Evolutionary conservation across 2,113 vertebrate genomes (phyloP), one percentile per base, ranked within the genome.

Genomic region (Nycticorax nycticorax): DNA sequence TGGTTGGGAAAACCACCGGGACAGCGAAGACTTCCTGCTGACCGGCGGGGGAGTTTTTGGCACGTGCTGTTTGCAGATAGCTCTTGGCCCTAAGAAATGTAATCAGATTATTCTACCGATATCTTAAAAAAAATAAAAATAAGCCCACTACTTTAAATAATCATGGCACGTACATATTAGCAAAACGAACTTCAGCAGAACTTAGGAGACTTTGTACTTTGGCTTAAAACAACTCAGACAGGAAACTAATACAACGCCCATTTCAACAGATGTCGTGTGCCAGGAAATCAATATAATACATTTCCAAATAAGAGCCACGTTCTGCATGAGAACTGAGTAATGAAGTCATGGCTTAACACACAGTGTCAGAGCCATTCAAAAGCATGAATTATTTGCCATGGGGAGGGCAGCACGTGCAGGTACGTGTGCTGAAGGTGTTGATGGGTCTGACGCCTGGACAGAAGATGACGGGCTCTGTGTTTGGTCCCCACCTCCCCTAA

Each of bases 351-450:
- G 4, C 16, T 72, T 48, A 9, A 8, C 78, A 30, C 53, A n/a
- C 39, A 15, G 53, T 56, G 73, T 15, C 43, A 47, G 60, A 43
- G 63, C 75, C 62, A 85, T n/a, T 52, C 27, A 1, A 0, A 32
- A 66, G 47, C 1, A 13, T 2, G 37, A 11, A 3, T 17, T 32
- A 0, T 52, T 52, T 32, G 48, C 56, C 6, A 0, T 0, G 15
- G 62, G 88, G 88, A 12, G 43, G 77, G 68, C 50, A 39, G 33
- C 8, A 9, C 35, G 5, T 41, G 67, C 59, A 37, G 73, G 48
- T 8, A 30, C 1, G 14, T 60, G 79, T 12, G 1, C 4, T 52
- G 63, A n/a, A 41, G 53, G 37, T 47, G 60, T 4, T 32, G 87
- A 59, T 83, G 67, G 8, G 50, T 69, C 67, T 50, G 41, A 41